Base-by-base conservation (phyloP, 2,888 invertebrate genomes). In the Rotaria macrura region DNA sequence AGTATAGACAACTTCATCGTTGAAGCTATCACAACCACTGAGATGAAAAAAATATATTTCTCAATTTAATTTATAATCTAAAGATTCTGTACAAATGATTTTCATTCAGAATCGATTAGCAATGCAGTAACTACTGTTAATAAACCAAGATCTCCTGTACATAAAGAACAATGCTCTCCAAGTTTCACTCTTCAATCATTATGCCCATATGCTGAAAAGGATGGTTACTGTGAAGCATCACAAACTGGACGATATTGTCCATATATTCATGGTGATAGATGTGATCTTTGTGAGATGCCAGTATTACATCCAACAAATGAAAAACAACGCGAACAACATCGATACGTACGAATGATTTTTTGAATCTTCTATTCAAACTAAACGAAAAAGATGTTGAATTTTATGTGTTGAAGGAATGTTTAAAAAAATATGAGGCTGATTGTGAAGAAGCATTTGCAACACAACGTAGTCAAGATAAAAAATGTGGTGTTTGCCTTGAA, bases 401-500 rank as follows among this genome's bases (percentile, higher is more conserved):
- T 52, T 40, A 49, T n/a, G 83, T 85, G 86, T 86, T 88, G 17
- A 89, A 94, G 93, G 94, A 94, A 88, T 95, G 95, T 89, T 91
- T 94, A 84, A 92, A 93, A 88, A 72, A 83, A 86, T 43, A 84
- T 72, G 86, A 86, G 43, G 49, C n/a, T n/a, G 84, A 84, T 14
- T 85, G 85, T 85, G 86, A 86, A 54, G 85, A 85, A 47, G 86
- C 86, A 29, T 86, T 86, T 57, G 86, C 86, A 6, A 55, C 38
- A 38, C 86, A 86, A 57, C 85, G 86, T 72, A 95, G 95, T 86
- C 93, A 93, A 88, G 94, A 94, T 88, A 95, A 95, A 90, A 92
- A 93, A 2, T 95, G 95, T 89, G 95, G 95, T 34, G 94, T 95
- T 86, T 95, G 95, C 89, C 94, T 95, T 91, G 95, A 95, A 89